Evolutionary conservation across 2,113 vertebrate species (phyloP).

Genomic region (Tachysurus vachellii): DNA sequence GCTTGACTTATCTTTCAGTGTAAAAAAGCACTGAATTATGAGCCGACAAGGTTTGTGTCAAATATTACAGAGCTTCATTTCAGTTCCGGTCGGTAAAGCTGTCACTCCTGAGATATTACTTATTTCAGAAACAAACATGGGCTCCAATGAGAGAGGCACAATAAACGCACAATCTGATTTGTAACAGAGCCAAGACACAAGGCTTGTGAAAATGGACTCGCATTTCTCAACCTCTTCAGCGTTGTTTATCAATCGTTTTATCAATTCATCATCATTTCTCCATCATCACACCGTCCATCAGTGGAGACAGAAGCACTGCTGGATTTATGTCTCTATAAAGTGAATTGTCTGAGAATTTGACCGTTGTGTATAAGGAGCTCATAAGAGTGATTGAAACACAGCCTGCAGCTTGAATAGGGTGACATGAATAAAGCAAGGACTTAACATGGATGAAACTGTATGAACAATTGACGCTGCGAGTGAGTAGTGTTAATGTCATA

Average conservation of each 20-base stretch:
- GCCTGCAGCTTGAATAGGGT: conserved; percentile 5
- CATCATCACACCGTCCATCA: conserved; percentile 12
- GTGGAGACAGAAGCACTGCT: neutral
- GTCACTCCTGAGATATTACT: conserved; percentile 38
- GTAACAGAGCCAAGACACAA: neutral
- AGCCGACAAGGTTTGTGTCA: conserved; percentile 35
- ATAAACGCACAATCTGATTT: conserved; percentile 36
- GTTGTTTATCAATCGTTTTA: conserved; percentile 40
- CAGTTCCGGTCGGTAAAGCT: conserved; percentile 25
- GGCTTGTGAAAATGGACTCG: conserved; percentile 9
- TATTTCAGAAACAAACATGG: conserved; percentile 25
- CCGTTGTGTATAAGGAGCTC: neutral
- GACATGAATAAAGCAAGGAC: neutral
- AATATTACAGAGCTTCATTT: conserved; percentile 42
- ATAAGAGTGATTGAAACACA: neutral
- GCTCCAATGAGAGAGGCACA: conserved; percentile 40
- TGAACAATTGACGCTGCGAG: neutral
- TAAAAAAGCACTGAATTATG: conserved; percentile 38
- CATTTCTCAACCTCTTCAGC: conserved; percentile 21
- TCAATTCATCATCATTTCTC: conserved; percentile 31
- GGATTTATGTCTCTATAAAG: conserved; percentile 3
- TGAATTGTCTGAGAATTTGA: conserved; percentile 11
- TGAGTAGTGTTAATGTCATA: neutral
- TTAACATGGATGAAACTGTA: neutral
- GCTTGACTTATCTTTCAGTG: conserved; percentile 23